phyloP scores from a whole-genome alignment of 2,797 vertebrate genomes.

The Enteromius afrohamiltoni region DNA sequence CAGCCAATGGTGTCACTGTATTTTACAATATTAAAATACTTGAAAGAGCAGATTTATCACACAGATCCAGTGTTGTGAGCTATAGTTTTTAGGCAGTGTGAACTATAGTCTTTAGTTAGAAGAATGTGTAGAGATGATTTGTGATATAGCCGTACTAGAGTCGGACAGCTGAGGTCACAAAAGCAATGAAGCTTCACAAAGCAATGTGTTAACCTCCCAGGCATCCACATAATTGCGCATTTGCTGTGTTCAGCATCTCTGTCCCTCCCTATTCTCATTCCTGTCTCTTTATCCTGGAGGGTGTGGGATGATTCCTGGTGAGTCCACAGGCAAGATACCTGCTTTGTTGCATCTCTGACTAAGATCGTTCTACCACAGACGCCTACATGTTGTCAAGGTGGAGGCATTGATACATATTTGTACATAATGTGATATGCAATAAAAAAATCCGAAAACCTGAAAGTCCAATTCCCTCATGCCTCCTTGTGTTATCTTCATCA shows the following conservation, averaged over 20 bases:
- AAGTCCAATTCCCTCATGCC: background rate
- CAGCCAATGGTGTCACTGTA: too few species aligned
- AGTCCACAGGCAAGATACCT: background rate
- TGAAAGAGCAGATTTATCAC: background rate
- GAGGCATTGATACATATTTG: constrained; percentile 8
- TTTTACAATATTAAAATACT: background rate
- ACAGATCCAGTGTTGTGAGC: background rate
- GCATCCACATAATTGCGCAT: constrained; percentile 37
- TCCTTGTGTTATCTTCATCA: background rate
- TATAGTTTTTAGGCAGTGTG: background rate
- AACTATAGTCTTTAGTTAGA: constrained; percentile 3
- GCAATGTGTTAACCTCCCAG: constrained; percentile 44
- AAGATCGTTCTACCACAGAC: background rate
- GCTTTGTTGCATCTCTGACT: background rate
- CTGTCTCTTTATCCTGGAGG: constrained; percentile 19
- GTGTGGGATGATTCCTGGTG: constrained; percentile 15
- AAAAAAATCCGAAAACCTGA: background rate
- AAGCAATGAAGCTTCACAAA: constrained; percentile 30
- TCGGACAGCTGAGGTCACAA: constrained; percentile 23
- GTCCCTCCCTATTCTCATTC: constrained; percentile 28
- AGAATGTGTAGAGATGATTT: constrained; percentile 10
- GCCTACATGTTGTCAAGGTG: background rate
- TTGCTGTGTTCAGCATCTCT: constrained; percentile 46
- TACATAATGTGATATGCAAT: background rate
- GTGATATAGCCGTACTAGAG: constrained; percentile 10